Conservation (phyloP, 2,888 invertebrate genomes). For the Euphydryas editha region DNA sequence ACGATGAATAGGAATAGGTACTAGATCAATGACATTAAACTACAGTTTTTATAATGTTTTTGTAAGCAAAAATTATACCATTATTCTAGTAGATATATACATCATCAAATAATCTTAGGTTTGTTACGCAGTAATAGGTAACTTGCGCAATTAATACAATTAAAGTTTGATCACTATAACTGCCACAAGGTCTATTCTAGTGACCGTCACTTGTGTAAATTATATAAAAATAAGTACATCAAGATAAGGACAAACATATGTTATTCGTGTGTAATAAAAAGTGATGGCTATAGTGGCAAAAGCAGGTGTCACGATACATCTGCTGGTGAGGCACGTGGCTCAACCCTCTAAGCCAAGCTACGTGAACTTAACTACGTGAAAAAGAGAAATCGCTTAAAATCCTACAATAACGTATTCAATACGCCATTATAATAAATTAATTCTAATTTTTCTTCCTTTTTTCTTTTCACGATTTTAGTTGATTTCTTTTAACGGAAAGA, state of each 20-base stretch:
- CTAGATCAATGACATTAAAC: no score
- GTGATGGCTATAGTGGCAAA: conserved; percentile 73
- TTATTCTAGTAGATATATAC: no score
- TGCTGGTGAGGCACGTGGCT: conserved; percentile 80
- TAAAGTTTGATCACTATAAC: conserved; percentile 74
- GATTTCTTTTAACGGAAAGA: not conserved
- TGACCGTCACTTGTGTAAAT: conserved; percentile 82
- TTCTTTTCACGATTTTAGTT: not conserved
- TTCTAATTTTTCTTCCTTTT: no score
- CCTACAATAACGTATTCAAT: conserved; percentile 8
- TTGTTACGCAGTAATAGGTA: conserved; percentile 8
- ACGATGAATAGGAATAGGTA: no score
- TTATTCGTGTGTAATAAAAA: conserved; percentile 58
- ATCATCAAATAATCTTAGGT: not conserved
- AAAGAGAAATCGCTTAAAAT: conserved; percentile 64
- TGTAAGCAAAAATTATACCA: no score
- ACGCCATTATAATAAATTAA: not conserved
- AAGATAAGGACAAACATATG: conserved; percentile 65
- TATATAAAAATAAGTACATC: conserved; percentile 81
- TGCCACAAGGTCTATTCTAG: conserved; percentile 78
- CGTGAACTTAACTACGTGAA: conserved; percentile 59
- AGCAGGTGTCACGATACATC: conserved; percentile 82
- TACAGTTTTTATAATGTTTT: no score
- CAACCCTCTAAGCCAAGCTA: conserved; percentile 76
- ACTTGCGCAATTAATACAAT: conserved; percentile 65